phyloP scores from a whole-genome alignment of 2,888 invertebrate genomes.

The Pachliopta kotzebuea region DNA sequence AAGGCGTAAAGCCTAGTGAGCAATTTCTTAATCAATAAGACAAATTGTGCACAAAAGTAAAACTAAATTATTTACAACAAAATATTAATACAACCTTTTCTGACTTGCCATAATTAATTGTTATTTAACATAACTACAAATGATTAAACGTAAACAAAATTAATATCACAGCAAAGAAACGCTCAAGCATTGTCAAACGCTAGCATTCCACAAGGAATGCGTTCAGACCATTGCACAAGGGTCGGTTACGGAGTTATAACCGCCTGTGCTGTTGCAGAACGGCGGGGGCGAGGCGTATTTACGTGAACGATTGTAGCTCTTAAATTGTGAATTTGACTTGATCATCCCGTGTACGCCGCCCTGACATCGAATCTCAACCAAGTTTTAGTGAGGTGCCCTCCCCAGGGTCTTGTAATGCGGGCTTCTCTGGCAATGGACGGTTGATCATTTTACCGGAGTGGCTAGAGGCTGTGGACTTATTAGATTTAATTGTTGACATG shows the following conservation, averaged over 20 bases:
- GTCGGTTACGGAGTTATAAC: constrained; percentile 26
- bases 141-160: constrained; percentile 57
- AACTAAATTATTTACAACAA: constrained; percentile 56
- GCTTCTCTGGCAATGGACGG: constrained; percentile 85
- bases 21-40: constrained; percentile 8
- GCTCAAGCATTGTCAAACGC: constrained; percentile 43
- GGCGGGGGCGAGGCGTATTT: constrained; percentile 10
- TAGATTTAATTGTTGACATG: constrained; percentile 53
- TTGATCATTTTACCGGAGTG: constrained; percentile 82
- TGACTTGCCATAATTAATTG: constrained; percentile 52
- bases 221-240: constrained; percentile 28
- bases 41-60: constrained; percentile 28
- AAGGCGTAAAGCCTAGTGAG: constrained; percentile 6
- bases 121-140: constrained; percentile 47
- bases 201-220: constrained; percentile 29
- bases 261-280: constrained; percentile 9
- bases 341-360: constrained; percentile 32
- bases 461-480: constrained; percentile 57
- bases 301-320: constrained; percentile 16
- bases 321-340: constrained; percentile 2
- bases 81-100: constrained; percentile 47
- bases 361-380: constrained; percentile 44
- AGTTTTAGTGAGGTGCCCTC: constrained; percentile 63
- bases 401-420: constrained; percentile 60
- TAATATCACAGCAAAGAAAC: constrained; percentile 76